Conservation (phyloP, 2,888 invertebrate genomes). For the Hirtodrosophila cameraria region DNA sequence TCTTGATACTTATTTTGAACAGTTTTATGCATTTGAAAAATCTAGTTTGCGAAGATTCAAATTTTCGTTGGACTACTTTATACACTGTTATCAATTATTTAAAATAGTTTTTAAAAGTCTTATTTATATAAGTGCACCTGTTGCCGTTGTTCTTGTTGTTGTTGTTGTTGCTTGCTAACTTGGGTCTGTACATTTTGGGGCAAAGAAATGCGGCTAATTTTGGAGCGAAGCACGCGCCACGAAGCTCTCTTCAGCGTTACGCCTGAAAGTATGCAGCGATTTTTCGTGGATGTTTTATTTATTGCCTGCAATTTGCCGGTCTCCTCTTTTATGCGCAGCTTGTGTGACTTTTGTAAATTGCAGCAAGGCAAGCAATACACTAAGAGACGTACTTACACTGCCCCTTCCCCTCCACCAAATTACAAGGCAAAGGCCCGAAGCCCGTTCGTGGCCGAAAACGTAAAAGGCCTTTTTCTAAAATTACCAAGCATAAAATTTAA, state of each 20-base stretch:
- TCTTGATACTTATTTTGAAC: too few species aligned
- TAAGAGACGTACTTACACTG: conserved; percentile 38
- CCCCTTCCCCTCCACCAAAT: not conserved
- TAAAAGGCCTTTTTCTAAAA: conserved; percentile 72
- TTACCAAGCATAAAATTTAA: conserved; percentile 80
- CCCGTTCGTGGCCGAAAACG: conserved; percentile 32
- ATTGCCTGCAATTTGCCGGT: conserved; percentile 71
- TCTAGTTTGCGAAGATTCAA: too few species aligned
- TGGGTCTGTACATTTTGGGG: conserved; percentile 27
- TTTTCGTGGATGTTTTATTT: conserved; percentile 72
- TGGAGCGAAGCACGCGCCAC: conserved; percentile 21
- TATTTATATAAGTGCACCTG: conserved; percentile 23
- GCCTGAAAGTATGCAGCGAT: conserved; percentile 68
- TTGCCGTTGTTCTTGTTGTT: not conserved
- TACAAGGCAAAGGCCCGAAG: too few species aligned
- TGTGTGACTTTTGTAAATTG: conserved; percentile 57
- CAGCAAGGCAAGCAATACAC: conserved; percentile 35
- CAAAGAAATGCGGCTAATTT: conserved; percentile 47
- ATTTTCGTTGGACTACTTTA: too few species aligned
- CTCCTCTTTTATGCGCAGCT: conserved; percentile 62
- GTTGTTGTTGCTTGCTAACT: conserved; percentile 8
- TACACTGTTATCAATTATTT: too few species aligned
- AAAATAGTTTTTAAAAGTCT: not conserved
- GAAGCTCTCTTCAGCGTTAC: conserved; percentile 1
- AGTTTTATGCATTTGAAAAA: too few species aligned